Conservation (phyloP, 2,113 vertebrate species). For the Macquaria ambigua region DNA sequence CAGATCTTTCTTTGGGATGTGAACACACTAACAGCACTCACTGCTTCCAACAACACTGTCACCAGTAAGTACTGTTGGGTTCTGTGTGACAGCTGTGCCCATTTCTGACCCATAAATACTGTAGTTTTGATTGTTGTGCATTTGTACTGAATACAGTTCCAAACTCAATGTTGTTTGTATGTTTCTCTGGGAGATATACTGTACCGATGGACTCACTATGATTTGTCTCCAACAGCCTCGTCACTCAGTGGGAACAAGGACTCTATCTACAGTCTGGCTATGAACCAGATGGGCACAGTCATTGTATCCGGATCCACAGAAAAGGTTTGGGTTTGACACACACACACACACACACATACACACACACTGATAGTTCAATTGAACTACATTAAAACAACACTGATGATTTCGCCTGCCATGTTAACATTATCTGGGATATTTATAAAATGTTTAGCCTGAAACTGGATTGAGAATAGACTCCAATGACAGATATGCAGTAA, state of each 20-base stretch:
- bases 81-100: not conserved
- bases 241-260: constrained; percentile 99
- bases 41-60: constrained; percentile 99
- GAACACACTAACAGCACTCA: constrained; percentile 97
- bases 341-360: too few species aligned
- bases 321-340: constrained; percentile 86
- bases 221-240: constrained; percentile 87
- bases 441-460: not conserved
- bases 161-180: not conserved
- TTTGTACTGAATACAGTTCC: not conserved
- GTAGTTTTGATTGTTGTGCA: not conserved
- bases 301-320: constrained; percentile 99
- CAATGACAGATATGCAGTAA: not conserved
- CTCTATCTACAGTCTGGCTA: constrained; percentile 99
- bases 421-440: not conserved
- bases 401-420: not conserved
- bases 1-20: constrained; percentile 99
- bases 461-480: not conserved
- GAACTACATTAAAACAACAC: too few species aligned
- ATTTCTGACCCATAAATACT: accelerated
- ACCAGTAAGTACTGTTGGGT: constrained; percentile 89
- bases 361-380: not conserved
- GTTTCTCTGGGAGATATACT: constrained; percentile 2
- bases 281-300: constrained; percentile 99
- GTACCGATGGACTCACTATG: not conserved